Conservation (phyloP, 2,888 invertebrate species). For the Pammene aurita region DNA sequence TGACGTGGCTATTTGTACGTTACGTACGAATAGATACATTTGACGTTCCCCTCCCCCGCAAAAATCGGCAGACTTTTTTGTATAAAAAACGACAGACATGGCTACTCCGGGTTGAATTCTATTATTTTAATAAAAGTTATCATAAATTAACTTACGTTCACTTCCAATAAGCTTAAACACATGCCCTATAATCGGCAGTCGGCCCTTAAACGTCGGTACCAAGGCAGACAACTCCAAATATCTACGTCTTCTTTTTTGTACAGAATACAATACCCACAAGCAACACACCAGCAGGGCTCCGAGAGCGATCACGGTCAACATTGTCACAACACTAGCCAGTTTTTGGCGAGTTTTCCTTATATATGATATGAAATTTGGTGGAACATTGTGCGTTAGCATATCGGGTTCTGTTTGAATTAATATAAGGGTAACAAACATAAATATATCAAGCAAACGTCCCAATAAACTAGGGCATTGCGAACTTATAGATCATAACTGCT, state of each 20-base stretch:
- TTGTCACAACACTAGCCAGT: background rate
- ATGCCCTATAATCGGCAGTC: constrained; percentile 22
- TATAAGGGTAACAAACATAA: no score
- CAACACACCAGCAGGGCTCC: background rate
- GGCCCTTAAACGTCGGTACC: constrained; percentile 14
- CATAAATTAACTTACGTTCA: constrained; percentile 13
- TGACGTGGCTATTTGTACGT: no score
- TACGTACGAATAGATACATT: no score
- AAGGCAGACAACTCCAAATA: constrained; percentile 22
- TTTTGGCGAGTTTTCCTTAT: constrained; percentile 13
- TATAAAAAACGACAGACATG: no score
- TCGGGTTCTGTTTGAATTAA: background rate
- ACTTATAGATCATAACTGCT: no score
- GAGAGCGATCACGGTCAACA: constrained; percentile 13
- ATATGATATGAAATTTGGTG: constrained; percentile 5
- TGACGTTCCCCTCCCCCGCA: no score
- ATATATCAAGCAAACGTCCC: no score
- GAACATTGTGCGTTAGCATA: background rate
- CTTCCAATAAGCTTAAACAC: constrained; percentile 27
- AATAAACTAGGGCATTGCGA: no score
- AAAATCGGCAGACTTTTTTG: no score
- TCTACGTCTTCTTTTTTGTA: constrained; percentile 4
- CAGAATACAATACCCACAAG: background rate
- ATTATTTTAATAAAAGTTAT: background rate
- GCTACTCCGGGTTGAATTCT: no score